Base-by-base conservation (phyloP, 2,797 vertebrate species). In the Danio jaintianensis region DNA sequence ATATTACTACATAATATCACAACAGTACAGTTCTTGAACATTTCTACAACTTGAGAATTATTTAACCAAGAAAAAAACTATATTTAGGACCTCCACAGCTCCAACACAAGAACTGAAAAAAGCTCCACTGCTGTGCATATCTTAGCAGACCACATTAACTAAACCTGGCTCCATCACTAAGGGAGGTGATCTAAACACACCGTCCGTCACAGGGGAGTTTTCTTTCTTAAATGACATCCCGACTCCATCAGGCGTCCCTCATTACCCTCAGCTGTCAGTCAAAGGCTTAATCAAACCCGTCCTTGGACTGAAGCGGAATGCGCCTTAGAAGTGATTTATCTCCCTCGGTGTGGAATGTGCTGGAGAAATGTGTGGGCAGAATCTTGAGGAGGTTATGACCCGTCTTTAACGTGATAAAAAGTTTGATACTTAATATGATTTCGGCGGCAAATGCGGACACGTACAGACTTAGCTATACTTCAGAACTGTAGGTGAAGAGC, bases 201-300 rank as follows among this genome's bases (percentile, higher is more conserved):
- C 85, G 82, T 84, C 85, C 85, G 66, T 83, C 81, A 74, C 81
- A 3, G 7, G 58, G 64, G 66, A 67, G 59, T 75, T 83, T 80
- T 81, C 56, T 71, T 81, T 61, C 53, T 80, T 80, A 81, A 81
- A 83, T 86, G 80, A 84, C 82, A 78, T 74, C 67, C 50, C 69
- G 80, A 85, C 56, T 63, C 56, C 62, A 53, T 52, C 62, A 80
- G 81, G 47, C 70, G 61, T 82, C 63, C 69, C 79, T 81, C 78
- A 78, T 82, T 83, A 84, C 80, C 69, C 58, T 81, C 15, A 69
- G 73, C 83, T 86, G 87, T 79, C 88, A 86, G 73, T 89, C 88
- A 85, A 69, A 22, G 38, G 80, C 79, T 77, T 80, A 86, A 86
- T 81, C 64, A 79, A 72, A 75, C 62, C 70, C 38, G 58, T 79